Conservation (phyloP, 2,888 invertebrate species). For the Agriopis aurantiaria region DNA sequence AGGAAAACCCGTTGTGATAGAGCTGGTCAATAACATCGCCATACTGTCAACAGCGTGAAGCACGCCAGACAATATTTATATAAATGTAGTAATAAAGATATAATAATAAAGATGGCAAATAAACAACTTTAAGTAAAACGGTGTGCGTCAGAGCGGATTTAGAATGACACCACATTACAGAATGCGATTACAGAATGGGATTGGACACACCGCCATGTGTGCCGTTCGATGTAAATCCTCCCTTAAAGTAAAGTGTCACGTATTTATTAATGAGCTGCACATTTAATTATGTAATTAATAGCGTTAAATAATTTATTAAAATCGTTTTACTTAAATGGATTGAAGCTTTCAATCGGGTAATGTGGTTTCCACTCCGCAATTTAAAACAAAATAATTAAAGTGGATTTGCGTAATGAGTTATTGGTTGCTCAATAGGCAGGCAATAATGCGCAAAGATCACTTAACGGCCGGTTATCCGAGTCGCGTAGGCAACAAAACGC, state of each 20-base stretch:
- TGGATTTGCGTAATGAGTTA: background rate
- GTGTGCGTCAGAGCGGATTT: too few species aligned
- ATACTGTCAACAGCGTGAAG: too few species aligned
- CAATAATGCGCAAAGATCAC: background rate
- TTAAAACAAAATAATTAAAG: background rate
- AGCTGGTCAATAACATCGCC: too few species aligned
- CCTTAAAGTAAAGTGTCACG: background rate
- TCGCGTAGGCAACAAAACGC: too few species aligned
- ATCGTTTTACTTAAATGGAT: constrained; percentile 11
- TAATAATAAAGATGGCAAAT: background rate
- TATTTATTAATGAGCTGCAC: background rate
- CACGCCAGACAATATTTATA: too few species aligned
- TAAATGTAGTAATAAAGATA: background rate
- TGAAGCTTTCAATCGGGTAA: constrained; percentile 12
- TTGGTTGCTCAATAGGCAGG: background rate
- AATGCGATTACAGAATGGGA: too few species aligned
- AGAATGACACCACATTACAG: too few species aligned
- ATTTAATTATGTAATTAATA: constrained; percentile 2
- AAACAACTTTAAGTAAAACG: background rate
- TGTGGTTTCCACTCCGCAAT: constrained; percentile 13
- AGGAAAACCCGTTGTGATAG: too few species aligned
- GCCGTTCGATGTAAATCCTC: background rate
- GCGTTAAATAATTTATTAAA: constrained; percentile 20
- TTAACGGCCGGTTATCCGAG: too few species aligned
- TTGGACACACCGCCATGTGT: too few species aligned